These are phyloP conservation scores for Drosophila quadrilineata DNA, from an alignment of 1,140 invertebrate species.

Conservation along the genomic window DNA sequence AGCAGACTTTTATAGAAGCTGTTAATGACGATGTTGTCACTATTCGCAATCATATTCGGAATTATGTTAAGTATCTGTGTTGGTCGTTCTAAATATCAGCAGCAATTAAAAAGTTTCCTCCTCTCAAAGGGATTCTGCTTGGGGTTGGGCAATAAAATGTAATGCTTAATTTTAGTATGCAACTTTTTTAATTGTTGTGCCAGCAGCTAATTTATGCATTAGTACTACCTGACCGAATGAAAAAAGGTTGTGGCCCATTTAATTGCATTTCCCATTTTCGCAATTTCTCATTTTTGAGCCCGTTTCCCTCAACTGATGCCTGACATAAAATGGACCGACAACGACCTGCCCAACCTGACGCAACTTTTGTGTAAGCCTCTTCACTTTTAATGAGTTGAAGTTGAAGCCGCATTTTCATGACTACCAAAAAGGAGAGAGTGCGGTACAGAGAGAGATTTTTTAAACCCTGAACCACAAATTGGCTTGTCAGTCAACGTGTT, in stretches of 20 bases:
- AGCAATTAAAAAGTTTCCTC: slow-evolving; percentile 9
- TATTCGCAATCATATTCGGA: background rate
- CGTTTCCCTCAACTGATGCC: slow-evolving; percentile 9
- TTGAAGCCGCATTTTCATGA: slow-evolving; percentile 46
- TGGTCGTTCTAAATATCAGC: background rate
- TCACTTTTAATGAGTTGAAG: slow-evolving; percentile 65
- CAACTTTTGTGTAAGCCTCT: slow-evolving; percentile 49
- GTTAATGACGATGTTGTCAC: slow-evolving; percentile 1
- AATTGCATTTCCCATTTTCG: slow-evolving; percentile 50
- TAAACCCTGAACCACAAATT: slow-evolving; percentile 50
- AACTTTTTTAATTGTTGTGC: slow-evolving; percentile 53
- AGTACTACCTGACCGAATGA: slow-evolving; percentile 17
- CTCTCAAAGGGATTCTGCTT: slow-evolving; percentile 38
- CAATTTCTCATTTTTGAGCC: slow-evolving; percentile 26
- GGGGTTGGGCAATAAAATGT: slow-evolving; percentile 46
- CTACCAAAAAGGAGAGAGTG: slow-evolving; percentile 29
- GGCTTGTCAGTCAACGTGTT: slow-evolving; percentile 39
- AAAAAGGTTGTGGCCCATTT: slow-evolving; percentile 33
- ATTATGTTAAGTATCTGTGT: background rate
- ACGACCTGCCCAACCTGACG: slow-evolving; percentile 7
- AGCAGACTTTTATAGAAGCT: background rate
- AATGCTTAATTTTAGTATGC: slow-evolving; percentile 56
- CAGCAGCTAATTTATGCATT: slow-evolving; percentile 58
- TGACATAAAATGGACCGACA: slow-evolving; percentile 26
- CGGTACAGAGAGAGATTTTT: slow-evolving; percentile 16